Base-by-base conservation (phyloP, 1,140 invertebrate species). In the Sinonovacula constricta region DNA sequence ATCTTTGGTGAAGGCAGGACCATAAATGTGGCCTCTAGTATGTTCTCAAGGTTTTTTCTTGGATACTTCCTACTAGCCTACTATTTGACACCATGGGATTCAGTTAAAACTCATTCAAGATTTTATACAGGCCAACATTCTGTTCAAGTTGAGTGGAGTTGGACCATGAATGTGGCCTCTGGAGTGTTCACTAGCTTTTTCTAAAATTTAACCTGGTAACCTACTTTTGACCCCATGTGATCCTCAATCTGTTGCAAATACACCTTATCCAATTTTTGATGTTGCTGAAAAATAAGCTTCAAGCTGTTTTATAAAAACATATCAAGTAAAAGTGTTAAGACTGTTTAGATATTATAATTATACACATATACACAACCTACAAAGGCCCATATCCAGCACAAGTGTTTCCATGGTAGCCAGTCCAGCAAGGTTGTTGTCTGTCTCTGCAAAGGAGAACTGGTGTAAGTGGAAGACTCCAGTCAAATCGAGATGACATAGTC, bases 381-480 rank as follows among this genome's bases (percentile, higher is more conserved):
- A n/a, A n/a, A n/a, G n/a, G n/a, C n/a, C n/a, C n/a, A n/a, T n/a
- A n/a, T n/a, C n/a, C n/a, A n/a, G n/a, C n/a, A n/a, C n/a, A n/a
- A n/a, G n/a, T n/a, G n/a, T n/a, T n/a, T n/a, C n/a, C n/a, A n/a
- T n/a, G n/a, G n/a, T n/a, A n/a, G n/a, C n/a, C n/a, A n/a, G n/a
- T n/a, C n/a, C n/a, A n/a, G n/a, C n/a, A n/a, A n/a, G n/a, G n/a
- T n/a, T n/a, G n/a, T n/a, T n/a, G n/a, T n/a, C n/a, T n/a, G n/a
- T n/a, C n/a, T n/a, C n/a, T n/a, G 53, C 66, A 12, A 68, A 34
- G 31, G 68, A 34, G n/a, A 70, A 59, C 18, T n/a, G 34, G 22
- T 70, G 10, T 1, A 70, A 24, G 33, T 70, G 31, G 1, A 4
- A 10, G 26, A 28, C 26, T 12, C 34, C 39, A n/a, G 57, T 74